Percentiles rank a stretch among this genome's conserved stretches.
Evolutionary conservation across 2,888 invertebrate species (phyloP).

Genomic region (Mesorhabditis belari): DNA sequence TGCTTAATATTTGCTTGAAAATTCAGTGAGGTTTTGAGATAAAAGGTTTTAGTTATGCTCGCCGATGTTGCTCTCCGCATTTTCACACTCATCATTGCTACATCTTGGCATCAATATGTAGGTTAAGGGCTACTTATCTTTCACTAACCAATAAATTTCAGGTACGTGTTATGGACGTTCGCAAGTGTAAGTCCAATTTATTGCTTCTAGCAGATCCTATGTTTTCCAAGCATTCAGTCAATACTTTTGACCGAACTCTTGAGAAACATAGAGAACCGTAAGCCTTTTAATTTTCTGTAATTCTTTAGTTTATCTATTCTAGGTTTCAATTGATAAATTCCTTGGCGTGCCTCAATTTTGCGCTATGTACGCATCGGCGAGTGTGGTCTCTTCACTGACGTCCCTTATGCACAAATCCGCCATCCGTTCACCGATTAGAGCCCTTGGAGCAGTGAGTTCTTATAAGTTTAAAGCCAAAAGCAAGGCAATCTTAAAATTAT

Average conservation of each 20-base stretch:
- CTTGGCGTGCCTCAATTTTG: constrained; percentile 64
- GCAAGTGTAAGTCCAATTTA: constrained; percentile 55
- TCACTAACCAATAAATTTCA: too few relatives aligned
- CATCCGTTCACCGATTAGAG: constrained; percentile 67
- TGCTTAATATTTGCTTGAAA: too few relatives aligned
- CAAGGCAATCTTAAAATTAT: constrained; percentile 4
- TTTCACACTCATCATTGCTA: constrained; percentile 79
- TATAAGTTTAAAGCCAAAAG: too few relatives aligned
- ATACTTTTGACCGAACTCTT: too few relatives aligned
- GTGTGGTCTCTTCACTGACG: constrained; percentile 66
- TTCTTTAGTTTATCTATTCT: too few relatives aligned
- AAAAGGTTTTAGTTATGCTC: too few relatives aligned
- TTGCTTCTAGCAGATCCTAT: constrained; percentile 4
- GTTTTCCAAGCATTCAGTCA: too few relatives aligned
- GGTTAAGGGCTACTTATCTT: too few relatives aligned
- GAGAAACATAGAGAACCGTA: too few relatives aligned
- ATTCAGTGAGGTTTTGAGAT: too few relatives aligned
- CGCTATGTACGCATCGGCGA: constrained; percentile 80
- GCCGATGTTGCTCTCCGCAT: constrained; percentile 87
- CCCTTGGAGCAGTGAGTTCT: constrained; percentile 81
- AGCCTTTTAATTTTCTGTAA: too few relatives aligned
- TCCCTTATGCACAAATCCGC: constrained; percentile 75
- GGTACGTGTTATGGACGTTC: constrained; percentile 83
- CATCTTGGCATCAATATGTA: constrained; percentile 93
- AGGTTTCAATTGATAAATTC: constrained; percentile 25